phyloP scores from a whole-genome alignment of 2,888 invertebrate genomes.

The Pandemis cinnamomeana region DNA sequence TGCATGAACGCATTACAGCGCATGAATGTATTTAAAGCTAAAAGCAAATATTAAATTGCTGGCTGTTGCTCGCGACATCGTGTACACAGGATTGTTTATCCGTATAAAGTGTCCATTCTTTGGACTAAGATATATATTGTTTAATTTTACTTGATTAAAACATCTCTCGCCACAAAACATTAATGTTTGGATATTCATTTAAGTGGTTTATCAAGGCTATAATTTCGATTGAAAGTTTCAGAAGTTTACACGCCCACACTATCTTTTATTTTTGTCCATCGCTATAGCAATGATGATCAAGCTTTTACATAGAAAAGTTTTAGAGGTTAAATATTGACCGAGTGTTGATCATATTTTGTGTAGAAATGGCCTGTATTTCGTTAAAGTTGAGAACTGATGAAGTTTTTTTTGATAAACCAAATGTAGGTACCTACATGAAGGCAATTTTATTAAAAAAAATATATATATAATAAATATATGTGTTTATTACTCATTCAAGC shows the following conservation, averaged over 20 bases:
- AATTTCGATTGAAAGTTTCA: not conserved
- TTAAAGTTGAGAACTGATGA: too few relatives aligned
- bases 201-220: not conserved
- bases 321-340: not conserved
- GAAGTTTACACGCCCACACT: not conserved
- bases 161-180: not conserved
- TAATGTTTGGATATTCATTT: not conserved
- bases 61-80: too few relatives aligned
- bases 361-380: not conserved
- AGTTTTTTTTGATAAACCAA: too few relatives aligned
- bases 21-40: not conserved
- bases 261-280: constrained; percentile 1
- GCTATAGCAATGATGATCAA: not conserved
- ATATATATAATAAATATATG: too few relatives aligned
- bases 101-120: too few relatives aligned
- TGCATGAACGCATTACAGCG: not conserved
- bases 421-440: too few relatives aligned
- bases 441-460: too few relatives aligned
- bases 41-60: not conserved
- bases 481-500: too few relatives aligned
- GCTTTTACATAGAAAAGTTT: constrained; percentile 1
- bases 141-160: not conserved
- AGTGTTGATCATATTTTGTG: not conserved
- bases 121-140: too few relatives aligned
- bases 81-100: too few relatives aligned